These are phyloP conservation scores for Sceloporus tristichus DNA, from an alignment of 2,113 vertebrate genomes.

Conservation along the genomic window DNA sequence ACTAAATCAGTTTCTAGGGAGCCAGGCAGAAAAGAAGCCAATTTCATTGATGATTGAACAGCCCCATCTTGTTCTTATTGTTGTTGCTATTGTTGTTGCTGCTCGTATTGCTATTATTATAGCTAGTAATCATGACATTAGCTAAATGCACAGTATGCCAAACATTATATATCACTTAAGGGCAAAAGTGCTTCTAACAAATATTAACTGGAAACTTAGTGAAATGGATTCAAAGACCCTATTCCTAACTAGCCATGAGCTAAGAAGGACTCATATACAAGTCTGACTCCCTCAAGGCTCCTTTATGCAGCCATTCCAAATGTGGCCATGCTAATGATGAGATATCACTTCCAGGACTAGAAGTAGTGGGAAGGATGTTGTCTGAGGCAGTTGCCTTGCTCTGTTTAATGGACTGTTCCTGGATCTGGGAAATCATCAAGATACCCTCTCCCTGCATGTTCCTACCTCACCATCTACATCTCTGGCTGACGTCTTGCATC, in stretches of 20 bases:
- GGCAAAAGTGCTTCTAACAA: too few relatives aligned
- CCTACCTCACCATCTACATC: background rate
- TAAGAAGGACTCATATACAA: background rate
- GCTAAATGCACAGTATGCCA: background rate
- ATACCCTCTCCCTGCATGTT: background rate
- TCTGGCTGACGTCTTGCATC: background rate
- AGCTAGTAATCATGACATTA: background rate
- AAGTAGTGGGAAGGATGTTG: background rate
- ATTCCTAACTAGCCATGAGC: background rate
- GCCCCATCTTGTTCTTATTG: background rate
- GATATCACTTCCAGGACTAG: background rate
- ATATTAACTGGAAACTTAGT: background rate
- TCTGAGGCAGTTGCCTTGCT: too few relatives aligned
- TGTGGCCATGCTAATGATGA: background rate
- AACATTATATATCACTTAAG: background rate
- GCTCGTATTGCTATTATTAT: background rate
- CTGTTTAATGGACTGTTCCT: background rate
- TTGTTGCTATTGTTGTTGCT: background rate
- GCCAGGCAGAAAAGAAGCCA: conserved; percentile 18
- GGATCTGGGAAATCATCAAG: background rate
- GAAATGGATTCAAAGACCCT: background rate
- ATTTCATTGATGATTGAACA: conserved; percentile 22
- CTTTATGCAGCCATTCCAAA: background rate
- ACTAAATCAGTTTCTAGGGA: conserved; percentile 38
- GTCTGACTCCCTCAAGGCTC: too few relatives aligned